These are phyloP conservation scores for Limanda limanda DNA, from an alignment of 2,113 vertebrate genomes.

Conservation along the genomic window DNA sequence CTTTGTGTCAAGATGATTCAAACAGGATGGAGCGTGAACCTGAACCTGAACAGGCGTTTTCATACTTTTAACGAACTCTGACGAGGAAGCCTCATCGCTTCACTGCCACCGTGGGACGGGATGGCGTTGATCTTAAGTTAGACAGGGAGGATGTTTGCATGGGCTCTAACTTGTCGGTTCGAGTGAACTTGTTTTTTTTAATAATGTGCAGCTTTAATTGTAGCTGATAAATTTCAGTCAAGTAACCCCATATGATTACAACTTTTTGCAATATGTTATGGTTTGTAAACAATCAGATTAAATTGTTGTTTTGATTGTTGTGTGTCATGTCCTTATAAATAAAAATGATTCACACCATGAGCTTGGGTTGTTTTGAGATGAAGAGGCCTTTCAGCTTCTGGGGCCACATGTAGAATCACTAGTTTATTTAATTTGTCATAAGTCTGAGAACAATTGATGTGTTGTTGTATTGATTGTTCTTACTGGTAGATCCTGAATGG, in stretches of 20 bases:
- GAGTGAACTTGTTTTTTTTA: slow-evolving; percentile 83
- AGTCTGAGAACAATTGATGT: not conserved
- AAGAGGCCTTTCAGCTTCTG: not conserved
- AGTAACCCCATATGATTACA: slow-evolving; percentile 81
- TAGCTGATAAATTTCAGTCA: slow-evolving; percentile 92
- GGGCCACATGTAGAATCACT: not conserved
- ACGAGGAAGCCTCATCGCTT: slow-evolving; percentile 15
- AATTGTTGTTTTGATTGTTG: slow-evolving; percentile 78
- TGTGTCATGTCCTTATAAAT: slow-evolving; percentile 81
- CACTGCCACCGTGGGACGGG: no score
- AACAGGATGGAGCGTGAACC: slow-evolving; percentile 30
- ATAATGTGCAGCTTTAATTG: slow-evolving; percentile 96
- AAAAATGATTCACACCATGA: slow-evolving; percentile 72
- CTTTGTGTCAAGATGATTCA: slow-evolving; percentile 67
- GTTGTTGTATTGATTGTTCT: not conserved
- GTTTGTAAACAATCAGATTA: slow-evolving; percentile 90
- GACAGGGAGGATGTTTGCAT: slow-evolving; percentile 73
- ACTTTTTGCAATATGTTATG: slow-evolving; percentile 90
- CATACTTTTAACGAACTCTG: slow-evolving; percentile 41
- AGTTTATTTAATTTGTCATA: no score
- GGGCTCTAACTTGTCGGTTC: slow-evolving; percentile 72
- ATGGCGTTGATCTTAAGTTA: slow-evolving; percentile 3
- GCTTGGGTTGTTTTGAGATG: slow-evolving; percentile 16
- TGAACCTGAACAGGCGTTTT: slow-evolving; percentile 37
- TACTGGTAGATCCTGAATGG: not conserved